Evolutionary conservation across 1,140 invertebrate genomes (phyloP), one percentile per base, ranked within the genome.

Genomic region (Caligus rogercresseyi): DNA sequence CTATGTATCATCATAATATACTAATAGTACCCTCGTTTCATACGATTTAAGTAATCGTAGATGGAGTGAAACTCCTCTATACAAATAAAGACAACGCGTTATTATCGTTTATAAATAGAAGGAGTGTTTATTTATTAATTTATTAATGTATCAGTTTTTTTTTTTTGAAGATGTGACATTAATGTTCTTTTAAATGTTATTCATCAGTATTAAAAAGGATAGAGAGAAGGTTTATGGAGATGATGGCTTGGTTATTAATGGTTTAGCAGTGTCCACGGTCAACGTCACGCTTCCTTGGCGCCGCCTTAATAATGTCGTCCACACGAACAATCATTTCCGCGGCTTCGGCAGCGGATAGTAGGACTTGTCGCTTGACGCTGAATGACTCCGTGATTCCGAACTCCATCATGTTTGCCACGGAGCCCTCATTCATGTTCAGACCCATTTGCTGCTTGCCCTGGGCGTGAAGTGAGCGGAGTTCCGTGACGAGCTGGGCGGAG

Each of bases 311-410:
- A 65, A 99, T 98, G 74, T 95, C 84, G 73, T 99, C 96, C 1
- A 99, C 95, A 52, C 96, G 82, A 7, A 99, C 76, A 70, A 99
- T 98, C 88, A 98, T 94, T 77, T 98, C 96, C 0, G 95, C 94
- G 2, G 95, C 95, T 77, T 99, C 96, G 0, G 91, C 76, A 3
- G 93, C 96, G 43, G 90, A 94, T 61, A 94, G 68, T 43, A 99
- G 74, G 11, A 98, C 89, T 74, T 97, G 93, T 23, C 89, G 77
- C 73, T 99, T 99, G 0, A 99, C 93, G 16, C 87, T 87, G 75
- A 85, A 96, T 0, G 93, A 96, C 76, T 99, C 96, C 0, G 90
- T 94, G 65, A 99, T 86, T 19, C 94, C 94, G 26, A 95, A 74
- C 18, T 80, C 77, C 63, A 82, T 82, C 81, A 98, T 94, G 75